phyloP scores from a whole-genome alignment of 2,113 vertebrate genomes.

The Uria aalge region DNA sequence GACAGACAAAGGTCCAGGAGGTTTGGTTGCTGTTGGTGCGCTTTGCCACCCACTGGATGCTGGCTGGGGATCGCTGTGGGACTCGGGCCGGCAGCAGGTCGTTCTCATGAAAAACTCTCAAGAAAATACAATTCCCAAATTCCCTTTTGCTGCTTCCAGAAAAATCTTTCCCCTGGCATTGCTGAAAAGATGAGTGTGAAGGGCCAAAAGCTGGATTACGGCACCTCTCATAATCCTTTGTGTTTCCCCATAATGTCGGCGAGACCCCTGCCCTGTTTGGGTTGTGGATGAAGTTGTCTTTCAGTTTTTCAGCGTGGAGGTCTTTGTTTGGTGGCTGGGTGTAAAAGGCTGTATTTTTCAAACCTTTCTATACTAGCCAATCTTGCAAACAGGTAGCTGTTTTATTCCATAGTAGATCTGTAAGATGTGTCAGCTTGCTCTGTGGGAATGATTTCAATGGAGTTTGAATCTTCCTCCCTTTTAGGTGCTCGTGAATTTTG shows the following conservation, averaged over 20 bases:
- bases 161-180: not conserved
- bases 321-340: not conserved
- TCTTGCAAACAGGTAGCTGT: not conserved
- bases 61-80: not conserved
- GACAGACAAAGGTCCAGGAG: not conserved
- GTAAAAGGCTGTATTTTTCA: not conserved
- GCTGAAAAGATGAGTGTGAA: not conserved
- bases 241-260: not conserved
- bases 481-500: not conserved
- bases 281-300: rapidly evolving
- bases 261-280: too few relatives aligned
- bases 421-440: not conserved
- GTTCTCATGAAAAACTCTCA: not conserved
- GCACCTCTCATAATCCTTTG: not conserved
- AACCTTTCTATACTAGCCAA: not conserved
- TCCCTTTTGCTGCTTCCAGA: not conserved
- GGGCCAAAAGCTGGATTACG: not conserved
- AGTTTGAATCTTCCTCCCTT: not conserved
- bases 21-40: not conserved
- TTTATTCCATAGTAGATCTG: not conserved
- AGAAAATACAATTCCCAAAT: not conserved
- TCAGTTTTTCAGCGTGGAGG: not conserved
- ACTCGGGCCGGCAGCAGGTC: not conserved
- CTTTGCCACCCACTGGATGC: not conserved
- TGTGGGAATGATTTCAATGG: not conserved